Percentiles rank a stretch among this genome's conserved stretches.
These are phyloP conservation scores for Cyphomyrus discorhynchus DNA, from an alignment of 2,113 vertebrate genomes.

Conservation along the genomic window DNA sequence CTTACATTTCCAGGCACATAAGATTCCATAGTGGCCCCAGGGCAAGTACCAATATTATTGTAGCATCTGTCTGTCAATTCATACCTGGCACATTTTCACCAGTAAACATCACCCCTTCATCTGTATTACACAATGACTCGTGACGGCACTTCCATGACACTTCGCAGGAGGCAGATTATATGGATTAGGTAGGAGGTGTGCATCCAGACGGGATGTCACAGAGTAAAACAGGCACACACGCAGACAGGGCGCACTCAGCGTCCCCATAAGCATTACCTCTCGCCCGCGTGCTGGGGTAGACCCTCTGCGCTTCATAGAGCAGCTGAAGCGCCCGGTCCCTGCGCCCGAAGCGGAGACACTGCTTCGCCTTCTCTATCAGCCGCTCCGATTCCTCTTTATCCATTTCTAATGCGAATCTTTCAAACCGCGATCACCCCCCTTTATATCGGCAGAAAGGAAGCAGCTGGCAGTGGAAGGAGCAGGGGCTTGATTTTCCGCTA, in stretches of 20 bases:
- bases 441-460: not conserved
- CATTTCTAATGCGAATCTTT: slow-evolving; percentile 33
- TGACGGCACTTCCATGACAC: not conserved
- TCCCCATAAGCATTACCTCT: slow-evolving; percentile 53
- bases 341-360: slow-evolving; percentile 63
- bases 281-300: slow-evolving; percentile 62
- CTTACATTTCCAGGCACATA: not conserved
- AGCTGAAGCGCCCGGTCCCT: slow-evolving; percentile 62
- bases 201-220: not conserved
- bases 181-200: slow-evolving; percentile 20
- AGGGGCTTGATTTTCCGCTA: not conserved
- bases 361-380: slow-evolving; percentile 66
- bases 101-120: not conserved
- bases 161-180: not conserved
- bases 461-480: not conserved
- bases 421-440: not conserved
- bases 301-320: slow-evolving; percentile 62
- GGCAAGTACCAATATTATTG: not conserved
- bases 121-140: not conserved
- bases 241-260: slow-evolving; percentile 22
- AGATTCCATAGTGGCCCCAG: not conserved
- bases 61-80: not conserved
- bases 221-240: not conserved
- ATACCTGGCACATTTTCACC: not conserved
- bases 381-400: slow-evolving; percentile 63